Evolutionary conservation across 2,888 invertebrate species (phyloP).

Genomic region (Prionchulus punctatus): DNA sequence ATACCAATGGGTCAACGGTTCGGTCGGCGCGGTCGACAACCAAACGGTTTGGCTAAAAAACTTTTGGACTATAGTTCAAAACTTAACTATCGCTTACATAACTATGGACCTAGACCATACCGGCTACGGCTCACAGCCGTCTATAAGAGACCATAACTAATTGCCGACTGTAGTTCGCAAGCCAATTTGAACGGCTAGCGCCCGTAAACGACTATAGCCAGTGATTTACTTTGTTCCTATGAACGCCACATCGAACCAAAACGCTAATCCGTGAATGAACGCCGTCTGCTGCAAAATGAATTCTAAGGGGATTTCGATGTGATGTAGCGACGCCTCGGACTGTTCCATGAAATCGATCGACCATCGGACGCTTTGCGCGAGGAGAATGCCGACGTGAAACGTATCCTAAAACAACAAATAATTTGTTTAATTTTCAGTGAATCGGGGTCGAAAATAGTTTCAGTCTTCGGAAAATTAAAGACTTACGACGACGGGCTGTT

Average conservation of each 20-base stretch:
- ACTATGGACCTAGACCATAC: no score
- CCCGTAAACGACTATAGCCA: neutral
- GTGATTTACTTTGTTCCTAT: conserved; percentile 46
- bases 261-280: conserved; percentile 87
- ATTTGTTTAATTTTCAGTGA: neutral
- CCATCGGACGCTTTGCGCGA: conserved; percentile 80
- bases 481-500: conserved; percentile 72
- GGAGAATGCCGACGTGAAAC: conserved; percentile 89
- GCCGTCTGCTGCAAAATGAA: conserved; percentile 81
- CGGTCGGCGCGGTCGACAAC: conserved; percentile 92
- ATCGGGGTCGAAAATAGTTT: neutral
- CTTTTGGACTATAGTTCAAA: no score
- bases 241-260: conserved; percentile 98
- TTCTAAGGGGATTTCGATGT: conserved; percentile 82
- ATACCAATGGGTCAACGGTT: conserved; percentile 97
- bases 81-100: no score
- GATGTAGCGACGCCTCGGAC: conserved; percentile 77
- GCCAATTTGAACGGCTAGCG: neutral
- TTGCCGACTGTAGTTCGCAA: neutral
- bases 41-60: conserved; percentile 60
- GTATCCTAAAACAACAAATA: conserved; percentile 49
- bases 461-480: neutral
- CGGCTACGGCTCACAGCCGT: no score
- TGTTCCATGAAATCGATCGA: conserved; percentile 82
- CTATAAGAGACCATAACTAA: no score